Evolutionary conservation across 1,140 invertebrate genomes (phyloP).

Genomic region (Drosophila sucinea): DNA sequence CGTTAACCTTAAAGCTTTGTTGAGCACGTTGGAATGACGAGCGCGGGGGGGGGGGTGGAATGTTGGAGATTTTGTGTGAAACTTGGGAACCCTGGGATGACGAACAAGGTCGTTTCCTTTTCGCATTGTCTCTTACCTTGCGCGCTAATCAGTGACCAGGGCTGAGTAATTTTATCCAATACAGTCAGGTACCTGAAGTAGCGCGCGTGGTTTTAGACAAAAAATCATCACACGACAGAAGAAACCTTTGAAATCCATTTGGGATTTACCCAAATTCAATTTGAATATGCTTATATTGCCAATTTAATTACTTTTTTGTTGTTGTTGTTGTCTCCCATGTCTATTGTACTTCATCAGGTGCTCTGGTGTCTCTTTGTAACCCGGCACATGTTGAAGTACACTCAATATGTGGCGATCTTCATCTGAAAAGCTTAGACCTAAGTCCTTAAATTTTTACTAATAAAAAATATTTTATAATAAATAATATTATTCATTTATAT

Average conservation of each 20-base stretch:
- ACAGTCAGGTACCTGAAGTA: constrained; percentile 99
- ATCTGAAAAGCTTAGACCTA: constrained; percentile 4
- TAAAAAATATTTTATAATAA: not conserved
- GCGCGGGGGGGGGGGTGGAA: not conserved
- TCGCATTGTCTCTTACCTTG: constrained; percentile 82
- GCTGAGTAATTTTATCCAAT: constrained; percentile 84
- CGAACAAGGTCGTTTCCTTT: constrained; percentile 76
- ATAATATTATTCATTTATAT: constrained; percentile 8
- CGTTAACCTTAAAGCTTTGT: constrained; percentile 81
- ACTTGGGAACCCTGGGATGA: constrained; percentile 33
- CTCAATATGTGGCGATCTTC: constrained; percentile 86
- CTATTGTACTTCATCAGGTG: constrained; percentile 99
- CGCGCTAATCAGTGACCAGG: constrained; percentile 90
- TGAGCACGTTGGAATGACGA: not conserved
- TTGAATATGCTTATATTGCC: constrained; percentile 2
- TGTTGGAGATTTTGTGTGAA: constrained; percentile 2
- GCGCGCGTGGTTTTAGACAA: constrained; percentile 90
- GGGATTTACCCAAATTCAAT: constrained; percentile 1
- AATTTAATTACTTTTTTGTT: constrained; percentile 3
- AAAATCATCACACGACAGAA: constrained; percentile 23
- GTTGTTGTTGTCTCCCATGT: constrained; percentile 87
- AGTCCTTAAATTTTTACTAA: not conserved
- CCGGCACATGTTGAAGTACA: constrained; percentile 99
- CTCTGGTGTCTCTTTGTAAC: constrained; percentile 92
- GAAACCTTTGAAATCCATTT: not conserved